Evolutionary conservation across 1,140 invertebrate genomes (phyloP), one percentile per base, ranked within the genome.

Genomic region (Sesamia nonagrioides): DNA sequence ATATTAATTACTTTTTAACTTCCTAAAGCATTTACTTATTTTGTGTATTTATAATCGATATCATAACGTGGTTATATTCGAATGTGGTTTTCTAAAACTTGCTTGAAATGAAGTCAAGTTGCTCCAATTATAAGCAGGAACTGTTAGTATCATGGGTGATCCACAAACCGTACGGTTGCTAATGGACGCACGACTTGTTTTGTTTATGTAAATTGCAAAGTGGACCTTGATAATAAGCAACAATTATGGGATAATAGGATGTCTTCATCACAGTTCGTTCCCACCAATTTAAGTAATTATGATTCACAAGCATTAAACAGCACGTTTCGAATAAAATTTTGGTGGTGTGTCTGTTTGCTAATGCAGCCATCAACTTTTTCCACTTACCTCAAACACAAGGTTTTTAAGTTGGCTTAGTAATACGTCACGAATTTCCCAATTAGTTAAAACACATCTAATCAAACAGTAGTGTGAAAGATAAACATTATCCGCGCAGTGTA

Each of bases 401-500:
- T 13, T 33, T 69, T 33, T 50, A 50, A 69, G 42, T n/a, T 69
- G 50, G 21, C 21, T 50, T n/a, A 11, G 42, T 40, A 13, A 42
- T n/a, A 42, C 50, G 66, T 69, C 66, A 69, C 21, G n/a, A 48
- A 50, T 69, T 69, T 50, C 66, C 21, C 21, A 69, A 69, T 69
- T 69, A 33, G 66, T 69, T 69, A 48, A 69, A 60, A 56, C 40
- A 13, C 45, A 5, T 60, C 37, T 77, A 77, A 54, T 52, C 60
- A 50, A 77, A 68, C 35, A 68, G 60, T 76, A 76, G 60, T 78
- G 68, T 78, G 75, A 68, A 63, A 80, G 79, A 84, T 84, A 83
- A 81, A 78, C 73, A 87, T 84, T 68, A 63, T 76, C 58, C 48
- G 73, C 81, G 79, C 81, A 45, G 40, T 52, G 82, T 73, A 82